Evolutionary conservation across 2,888 invertebrate genomes (phyloP), one percentile per base, ranked within the genome.

Genomic region (Elysia crispata): DNA sequence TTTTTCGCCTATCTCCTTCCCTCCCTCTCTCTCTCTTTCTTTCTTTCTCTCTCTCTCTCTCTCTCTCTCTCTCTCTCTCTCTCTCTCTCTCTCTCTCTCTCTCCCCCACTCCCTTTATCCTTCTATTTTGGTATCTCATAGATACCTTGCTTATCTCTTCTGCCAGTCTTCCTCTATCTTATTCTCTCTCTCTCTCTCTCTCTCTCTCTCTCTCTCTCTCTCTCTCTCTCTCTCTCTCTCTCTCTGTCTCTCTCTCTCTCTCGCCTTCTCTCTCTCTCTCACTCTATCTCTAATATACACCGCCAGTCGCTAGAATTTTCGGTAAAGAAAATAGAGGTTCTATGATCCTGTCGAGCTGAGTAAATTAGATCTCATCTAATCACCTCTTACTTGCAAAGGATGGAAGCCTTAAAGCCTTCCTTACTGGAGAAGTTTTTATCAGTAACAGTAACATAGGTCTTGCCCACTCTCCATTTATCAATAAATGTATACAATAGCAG

Each of bases 141-240:
- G n/a, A n/a, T n/a, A n/a, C n/a, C n/a, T 73, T 28, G 49, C 41
- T 73, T 20, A 15, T 20, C 23, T 18, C 15, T 23, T 60, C 25
- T 74, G 57, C 54, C 23, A 54, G 57, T 54, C 60, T 60, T 23
- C 15, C 60, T 60, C 8, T 60, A 23, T 74, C 30, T 74, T 25
- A 54, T 30, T 74, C 50, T 74, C 30, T 74, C 28, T 74, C 25
- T 74, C 50, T 74, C 30, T 74, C 50, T 74, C 30, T 74, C 50
- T 74, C 30, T 28, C 50, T 74, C n/a, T 57, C n/a, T 74, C 50
- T 57, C 30, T 74, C 50, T 57, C 15, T 74, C 25, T 57, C 28
- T 74, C 23, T 57, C 15, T 57, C 23, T 33, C 13, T 74, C 25
- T 33, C 3, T 20, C 15, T 23, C 23, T 5, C 15, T 23, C 15